These are phyloP conservation scores for Akabosia matsudoensis DNA, from an alignment of 1,140 invertebrate species.

Conservation along the genomic window DNA sequence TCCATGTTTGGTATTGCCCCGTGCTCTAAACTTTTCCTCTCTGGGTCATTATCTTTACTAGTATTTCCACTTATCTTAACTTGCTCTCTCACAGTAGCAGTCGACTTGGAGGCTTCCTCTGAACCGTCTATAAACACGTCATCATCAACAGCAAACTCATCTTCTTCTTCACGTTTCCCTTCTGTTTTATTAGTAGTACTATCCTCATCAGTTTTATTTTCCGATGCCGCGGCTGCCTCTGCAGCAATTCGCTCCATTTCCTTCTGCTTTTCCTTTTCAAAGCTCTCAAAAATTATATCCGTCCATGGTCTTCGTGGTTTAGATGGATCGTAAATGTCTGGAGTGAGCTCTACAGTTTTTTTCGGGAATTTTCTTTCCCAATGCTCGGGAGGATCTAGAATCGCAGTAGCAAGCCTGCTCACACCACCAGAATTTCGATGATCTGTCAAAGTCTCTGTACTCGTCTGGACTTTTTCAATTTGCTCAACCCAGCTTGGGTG, in stretches of 20 bases:
- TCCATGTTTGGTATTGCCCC: slow-evolving; percentile 10
- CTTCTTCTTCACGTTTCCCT: neutral
- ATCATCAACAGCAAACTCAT: slow-evolving; percentile 3
- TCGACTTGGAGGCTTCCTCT: slow-evolving; percentile 4
- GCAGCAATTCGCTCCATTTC: slow-evolving; percentile 28
- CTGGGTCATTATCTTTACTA: slow-evolving; percentile 10
- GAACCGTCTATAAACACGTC: slow-evolving; percentile 22
- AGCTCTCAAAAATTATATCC: slow-evolving; percentile 44
- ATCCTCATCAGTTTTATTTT: neutral
- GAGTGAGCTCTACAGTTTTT: slow-evolving; percentile 23
- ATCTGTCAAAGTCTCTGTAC: slow-evolving; percentile 21
- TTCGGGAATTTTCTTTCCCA: slow-evolving; percentile 15
- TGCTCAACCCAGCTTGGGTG: slow-evolving; percentile 47
- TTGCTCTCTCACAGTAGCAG: neutral
- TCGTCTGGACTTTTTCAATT: slow-evolving; percentile 42
- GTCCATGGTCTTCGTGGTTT: slow-evolving; percentile 45
- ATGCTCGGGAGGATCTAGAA: slow-evolving; percentile 15
- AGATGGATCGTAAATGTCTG: slow-evolving; percentile 28
- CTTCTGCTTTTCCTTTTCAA: slow-evolving; percentile 39
- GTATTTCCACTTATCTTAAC: slow-evolving; percentile 10
- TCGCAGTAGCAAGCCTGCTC: neutral
- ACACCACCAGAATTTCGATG: slow-evolving; percentile 1
- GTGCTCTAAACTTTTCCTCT: neutral
- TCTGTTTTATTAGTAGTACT: slow-evolving; percentile 6
- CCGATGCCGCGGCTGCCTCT: neutral